These are phyloP conservation scores for Oasisia sp. DNA, from an alignment of 2,888 invertebrate genomes.

Conservation along the genomic window DNA sequence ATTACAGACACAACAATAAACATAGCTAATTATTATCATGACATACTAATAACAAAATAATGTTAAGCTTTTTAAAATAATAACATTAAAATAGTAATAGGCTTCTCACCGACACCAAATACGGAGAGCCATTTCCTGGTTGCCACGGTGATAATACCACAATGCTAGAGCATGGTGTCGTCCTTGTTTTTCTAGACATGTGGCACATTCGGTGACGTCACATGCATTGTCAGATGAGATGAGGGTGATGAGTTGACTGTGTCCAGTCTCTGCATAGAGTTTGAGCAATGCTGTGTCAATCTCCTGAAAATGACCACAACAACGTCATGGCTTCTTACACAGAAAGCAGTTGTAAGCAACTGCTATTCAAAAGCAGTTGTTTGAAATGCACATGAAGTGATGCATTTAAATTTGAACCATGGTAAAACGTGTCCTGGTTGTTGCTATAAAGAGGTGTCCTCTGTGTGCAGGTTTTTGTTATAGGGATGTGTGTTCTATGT, in stretches of 20 bases:
- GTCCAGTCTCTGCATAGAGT: conserved; percentile 64
- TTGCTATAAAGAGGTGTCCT: no score
- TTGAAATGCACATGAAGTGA: not conserved
- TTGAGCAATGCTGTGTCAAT: conserved; percentile 67
- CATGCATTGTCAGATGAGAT: conserved; percentile 57
- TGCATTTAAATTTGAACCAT: no score
- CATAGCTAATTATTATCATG: no score
- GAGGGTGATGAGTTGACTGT: conserved; percentile 58
- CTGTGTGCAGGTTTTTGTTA: no score
- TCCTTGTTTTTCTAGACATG: conserved; percentile 62
- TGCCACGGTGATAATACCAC: conserved; percentile 63
- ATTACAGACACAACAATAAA: no score
- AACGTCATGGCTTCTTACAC: not conserved
- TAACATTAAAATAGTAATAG: conserved; percentile 38
- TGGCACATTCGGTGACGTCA: conserved; percentile 65
- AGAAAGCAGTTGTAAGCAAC: not conserved
- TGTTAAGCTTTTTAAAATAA: no score
- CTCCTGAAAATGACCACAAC: conserved; percentile 56
- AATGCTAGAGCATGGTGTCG: conserved; percentile 66
- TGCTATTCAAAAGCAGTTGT: not conserved
- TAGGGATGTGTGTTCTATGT: no score
- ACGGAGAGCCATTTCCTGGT: conserved; percentile 65
- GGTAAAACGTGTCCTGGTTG: no score
- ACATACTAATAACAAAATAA: not conserved
- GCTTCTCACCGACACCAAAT: conserved; percentile 57